phyloP scores from a whole-genome alignment of 2,888 invertebrate species.

The Camponotus fellah region DNA sequence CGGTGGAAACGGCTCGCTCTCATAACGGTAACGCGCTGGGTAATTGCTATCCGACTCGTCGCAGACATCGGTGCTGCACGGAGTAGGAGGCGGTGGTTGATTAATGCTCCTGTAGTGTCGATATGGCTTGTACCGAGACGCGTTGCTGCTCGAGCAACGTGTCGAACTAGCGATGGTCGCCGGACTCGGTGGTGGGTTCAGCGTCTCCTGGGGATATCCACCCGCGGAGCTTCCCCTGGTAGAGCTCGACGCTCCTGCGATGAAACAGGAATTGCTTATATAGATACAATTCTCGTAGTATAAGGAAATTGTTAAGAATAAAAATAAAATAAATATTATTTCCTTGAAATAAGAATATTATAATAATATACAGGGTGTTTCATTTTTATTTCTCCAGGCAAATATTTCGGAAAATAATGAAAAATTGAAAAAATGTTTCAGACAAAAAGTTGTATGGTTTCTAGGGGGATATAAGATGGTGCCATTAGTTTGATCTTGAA shows the following conservation, averaged over 20 bases:
- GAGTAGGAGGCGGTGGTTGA: conserved; percentile 97
- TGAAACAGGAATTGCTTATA: background rate
- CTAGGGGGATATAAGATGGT: too few relatives aligned
- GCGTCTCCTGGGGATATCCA: conserved; percentile 93
- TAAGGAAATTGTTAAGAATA: too few relatives aligned
- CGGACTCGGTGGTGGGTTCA: conserved; percentile 97
- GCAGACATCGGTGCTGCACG: conserved; percentile 97
- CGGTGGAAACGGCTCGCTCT: conserved; percentile 91
- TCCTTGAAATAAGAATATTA: too few relatives aligned
- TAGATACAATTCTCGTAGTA: background rate
- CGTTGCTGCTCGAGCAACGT: conserved; percentile 87
- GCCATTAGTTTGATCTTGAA: too few relatives aligned
- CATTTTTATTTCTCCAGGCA: too few relatives aligned
- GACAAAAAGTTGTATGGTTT: too few relatives aligned
- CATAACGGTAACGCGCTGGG: conserved; percentile 88
- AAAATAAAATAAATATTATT: too few relatives aligned
- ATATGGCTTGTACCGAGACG: conserved; percentile 90
- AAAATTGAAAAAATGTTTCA: too few relatives aligned
- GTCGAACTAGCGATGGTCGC: conserved; percentile 91
- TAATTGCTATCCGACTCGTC: conserved; percentile 94
- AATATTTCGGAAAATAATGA: too few relatives aligned
- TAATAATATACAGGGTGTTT: too few relatives aligned
- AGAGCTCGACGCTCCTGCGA: conserved; percentile 89
- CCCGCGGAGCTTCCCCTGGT: conserved; percentile 89
- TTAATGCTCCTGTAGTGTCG: conserved; percentile 92